These are phyloP conservation scores for Plagodis pulveraria DNA, from an alignment of 2,888 invertebrate species.

Conservation along the genomic window DNA sequence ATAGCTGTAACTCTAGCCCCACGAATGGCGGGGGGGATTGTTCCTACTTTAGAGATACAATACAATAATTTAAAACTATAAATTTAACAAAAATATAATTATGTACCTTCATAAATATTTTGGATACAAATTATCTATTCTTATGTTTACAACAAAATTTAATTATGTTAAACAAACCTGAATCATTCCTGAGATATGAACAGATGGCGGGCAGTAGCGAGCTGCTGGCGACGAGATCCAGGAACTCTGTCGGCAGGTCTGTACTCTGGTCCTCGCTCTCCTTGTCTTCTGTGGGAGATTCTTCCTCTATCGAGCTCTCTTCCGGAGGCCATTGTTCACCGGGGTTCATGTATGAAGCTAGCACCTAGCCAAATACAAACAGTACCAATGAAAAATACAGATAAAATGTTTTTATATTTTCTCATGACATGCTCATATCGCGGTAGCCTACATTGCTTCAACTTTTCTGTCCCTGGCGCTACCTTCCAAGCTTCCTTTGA, in stretches of 20 bases:
- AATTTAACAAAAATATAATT: too few species aligned
- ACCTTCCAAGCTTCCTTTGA: too few species aligned
- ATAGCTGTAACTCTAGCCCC: too few species aligned
- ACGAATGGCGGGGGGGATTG: too few species aligned
- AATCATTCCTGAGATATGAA: constrained; percentile 96
- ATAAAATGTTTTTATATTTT: background rate
- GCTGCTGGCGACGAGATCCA: constrained; percentile 91
- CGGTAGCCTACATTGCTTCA: too few species aligned
- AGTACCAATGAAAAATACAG: background rate
- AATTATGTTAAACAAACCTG: constrained; percentile 76
- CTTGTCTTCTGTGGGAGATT: constrained; percentile 46
- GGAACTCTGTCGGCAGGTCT: constrained; percentile 88
- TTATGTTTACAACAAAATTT: too few species aligned
- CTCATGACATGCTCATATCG: too few species aligned
- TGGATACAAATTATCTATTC: too few species aligned
- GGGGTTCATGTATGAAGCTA: constrained; percentile 95
- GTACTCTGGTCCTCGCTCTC: constrained; percentile 50
- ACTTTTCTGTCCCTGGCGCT: too few species aligned
- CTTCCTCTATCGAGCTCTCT: constrained; percentile 71
- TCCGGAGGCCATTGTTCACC: constrained; percentile 83
- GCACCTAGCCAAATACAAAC: constrained; percentile 82
- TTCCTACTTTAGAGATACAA: too few species aligned
- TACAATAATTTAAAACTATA: too few species aligned
- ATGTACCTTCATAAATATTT: too few species aligned
- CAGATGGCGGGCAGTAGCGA: constrained; percentile 94